Conservation (phyloP, 2,888 invertebrate genomes). For the Pristionchus exspectatus region DNA sequence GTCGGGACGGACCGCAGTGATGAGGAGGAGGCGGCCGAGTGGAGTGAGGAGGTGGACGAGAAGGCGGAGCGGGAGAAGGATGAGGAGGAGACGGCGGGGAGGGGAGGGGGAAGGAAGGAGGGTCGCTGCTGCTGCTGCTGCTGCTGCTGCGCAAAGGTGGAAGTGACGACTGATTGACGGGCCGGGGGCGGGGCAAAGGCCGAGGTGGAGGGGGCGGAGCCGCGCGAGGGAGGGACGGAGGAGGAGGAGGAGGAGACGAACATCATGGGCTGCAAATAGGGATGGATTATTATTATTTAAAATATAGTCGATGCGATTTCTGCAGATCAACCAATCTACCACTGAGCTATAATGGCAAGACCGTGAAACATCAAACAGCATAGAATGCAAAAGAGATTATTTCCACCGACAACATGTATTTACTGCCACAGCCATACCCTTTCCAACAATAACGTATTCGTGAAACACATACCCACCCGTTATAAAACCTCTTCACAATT, state of each 20-base stretch:
- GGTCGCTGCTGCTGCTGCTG: background rate
- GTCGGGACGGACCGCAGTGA: background rate
- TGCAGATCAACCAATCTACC: no score
- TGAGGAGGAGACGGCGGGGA: background rate
- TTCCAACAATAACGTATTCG: background rate
- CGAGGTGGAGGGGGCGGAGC: background rate
- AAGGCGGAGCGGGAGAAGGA: background rate
- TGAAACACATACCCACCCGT: background rate
- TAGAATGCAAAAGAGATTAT: no score
- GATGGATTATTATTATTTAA: background rate
- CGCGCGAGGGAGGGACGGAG: background rate
- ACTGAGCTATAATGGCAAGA: no score
- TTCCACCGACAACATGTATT: no score
- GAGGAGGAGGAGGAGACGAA: background rate
- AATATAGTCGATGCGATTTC: no score
- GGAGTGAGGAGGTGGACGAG: background rate
- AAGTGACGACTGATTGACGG: background rate
- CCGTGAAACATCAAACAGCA: no score
- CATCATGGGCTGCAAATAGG: constrained; percentile 38
- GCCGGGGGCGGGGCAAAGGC: constrained; percentile 18
- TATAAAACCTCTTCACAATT: no score
- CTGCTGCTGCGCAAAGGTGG: background rate
- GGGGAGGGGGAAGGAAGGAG: background rate
- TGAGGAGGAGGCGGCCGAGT: constrained; percentile 2
- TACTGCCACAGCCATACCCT: no score